A percentile compares a stretch with the other conserved stretches of the same genome.
These are phyloP conservation scores for Perithous albicinctus DNA, from an alignment of 2,888 invertebrate genomes.

Conservation along the genomic window DNA sequence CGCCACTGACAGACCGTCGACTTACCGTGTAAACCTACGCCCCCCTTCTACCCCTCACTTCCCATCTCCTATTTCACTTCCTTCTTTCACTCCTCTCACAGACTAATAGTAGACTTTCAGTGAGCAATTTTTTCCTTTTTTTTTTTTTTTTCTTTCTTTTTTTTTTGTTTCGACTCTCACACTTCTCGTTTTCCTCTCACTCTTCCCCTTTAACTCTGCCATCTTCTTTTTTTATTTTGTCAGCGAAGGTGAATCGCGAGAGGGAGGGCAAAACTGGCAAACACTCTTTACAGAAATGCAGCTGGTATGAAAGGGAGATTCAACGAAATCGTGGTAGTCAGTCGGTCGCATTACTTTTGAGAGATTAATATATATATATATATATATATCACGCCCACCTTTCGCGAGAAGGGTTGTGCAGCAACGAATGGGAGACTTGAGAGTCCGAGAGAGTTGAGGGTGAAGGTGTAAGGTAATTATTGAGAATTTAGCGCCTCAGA, in stretches of 20 bases:
- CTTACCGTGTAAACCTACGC: constrained; percentile 63
- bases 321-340: constrained; percentile 30
- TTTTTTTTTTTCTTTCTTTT: no score
- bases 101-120: constrained; percentile 56
- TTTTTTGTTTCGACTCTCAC: not conserved
- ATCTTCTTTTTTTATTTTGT: constrained; percentile 18
- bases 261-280: constrained; percentile 4
- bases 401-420: not conserved
- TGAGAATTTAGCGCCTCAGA: not conserved
- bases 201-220: constrained; percentile 9
- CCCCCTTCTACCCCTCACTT: constrained; percentile 9
- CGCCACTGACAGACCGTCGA: constrained; percentile 65
- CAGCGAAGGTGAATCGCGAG: constrained; percentile 23
- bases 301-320: not conserved
- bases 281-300: not conserved
- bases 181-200: constrained; percentile 11
- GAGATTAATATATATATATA: constrained; percentile 50
- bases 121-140: constrained; percentile 35
- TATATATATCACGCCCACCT: no score
- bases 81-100: constrained; percentile 15
- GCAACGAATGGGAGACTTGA: not conserved
- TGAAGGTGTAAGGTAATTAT: not conserved
- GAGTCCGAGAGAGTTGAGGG: not conserved
- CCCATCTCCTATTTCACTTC: constrained; percentile 3
- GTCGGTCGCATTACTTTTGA: constrained; percentile 45